Evolutionary conservation across 2,888 invertebrate species (phyloP).

Genomic region (Athalia rosae): DNA sequence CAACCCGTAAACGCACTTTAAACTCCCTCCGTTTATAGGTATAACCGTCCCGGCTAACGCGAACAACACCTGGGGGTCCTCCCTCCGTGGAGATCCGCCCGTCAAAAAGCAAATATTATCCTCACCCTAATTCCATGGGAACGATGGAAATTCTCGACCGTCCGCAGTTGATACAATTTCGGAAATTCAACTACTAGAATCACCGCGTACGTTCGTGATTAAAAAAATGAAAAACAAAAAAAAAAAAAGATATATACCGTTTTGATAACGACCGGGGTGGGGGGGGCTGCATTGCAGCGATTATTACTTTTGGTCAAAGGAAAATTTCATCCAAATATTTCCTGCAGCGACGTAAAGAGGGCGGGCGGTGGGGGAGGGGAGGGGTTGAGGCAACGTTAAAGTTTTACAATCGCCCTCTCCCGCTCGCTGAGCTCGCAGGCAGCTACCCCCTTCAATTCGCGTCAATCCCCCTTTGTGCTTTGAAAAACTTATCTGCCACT

Average conservation of each 20-base stretch:
- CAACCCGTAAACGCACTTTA: conserved; percentile 35
- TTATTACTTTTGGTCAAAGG: neutral
- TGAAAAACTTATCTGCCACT: conserved; percentile 41
- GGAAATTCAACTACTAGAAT: too few species aligned
- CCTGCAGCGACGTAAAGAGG: neutral
- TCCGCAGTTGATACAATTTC: too few species aligned
- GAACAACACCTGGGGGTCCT: conserved; percentile 31
- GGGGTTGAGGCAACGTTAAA: conserved; percentile 25
- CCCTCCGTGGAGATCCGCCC: neutral
- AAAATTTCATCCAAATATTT: conserved; percentile 17
- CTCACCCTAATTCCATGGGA: too few species aligned
- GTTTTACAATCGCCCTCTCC: conserved; percentile 30
- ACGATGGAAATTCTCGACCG: too few species aligned
- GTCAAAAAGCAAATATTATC: too few species aligned
- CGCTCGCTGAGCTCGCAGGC: neutral
- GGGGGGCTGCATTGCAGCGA: neutral
- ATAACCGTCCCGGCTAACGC: conserved; percentile 23
- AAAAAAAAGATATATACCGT: neutral
- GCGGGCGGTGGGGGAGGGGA: neutral
- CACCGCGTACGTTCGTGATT: too few species aligned
- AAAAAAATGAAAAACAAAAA: neutral
- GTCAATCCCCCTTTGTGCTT: conserved; percentile 35
- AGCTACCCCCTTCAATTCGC: conserved; percentile 22
- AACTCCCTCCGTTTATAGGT: conserved; percentile 26
- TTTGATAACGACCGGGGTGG: neutral